Conservation (phyloP, 2,797 vertebrate species). For the Enteromius unitaeniatus region DNA sequence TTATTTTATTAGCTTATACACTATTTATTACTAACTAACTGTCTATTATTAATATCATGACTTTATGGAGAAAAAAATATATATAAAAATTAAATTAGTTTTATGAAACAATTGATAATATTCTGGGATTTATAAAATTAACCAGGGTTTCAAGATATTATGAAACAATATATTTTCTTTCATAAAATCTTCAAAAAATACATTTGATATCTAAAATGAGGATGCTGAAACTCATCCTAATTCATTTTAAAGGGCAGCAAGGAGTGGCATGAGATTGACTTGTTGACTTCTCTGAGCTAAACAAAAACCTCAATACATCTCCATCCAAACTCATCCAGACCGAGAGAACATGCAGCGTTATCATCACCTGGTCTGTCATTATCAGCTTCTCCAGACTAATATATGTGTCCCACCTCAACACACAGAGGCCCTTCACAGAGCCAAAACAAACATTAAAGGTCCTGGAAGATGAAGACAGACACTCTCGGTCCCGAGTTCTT, state of each 20-base stretch:
- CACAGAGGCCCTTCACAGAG: background rate
- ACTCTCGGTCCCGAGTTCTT: background rate
- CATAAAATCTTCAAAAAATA: no score
- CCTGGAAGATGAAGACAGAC: background rate
- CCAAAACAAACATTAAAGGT: constrained; percentile 43
- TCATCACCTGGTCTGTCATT: constrained; percentile 16
- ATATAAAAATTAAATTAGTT: no score
- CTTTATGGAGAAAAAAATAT: no score
- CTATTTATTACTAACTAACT: no score
- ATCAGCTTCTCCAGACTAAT: constrained; percentile 1
- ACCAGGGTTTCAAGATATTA: no score
- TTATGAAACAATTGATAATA: no score
- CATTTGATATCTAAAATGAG: background rate
- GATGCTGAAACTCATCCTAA: background rate
- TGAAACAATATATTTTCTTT: no score
- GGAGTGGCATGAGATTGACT: background rate
- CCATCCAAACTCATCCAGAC: background rate
- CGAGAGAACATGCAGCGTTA: background rate
- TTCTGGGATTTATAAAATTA: no score
- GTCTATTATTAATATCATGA: no score
- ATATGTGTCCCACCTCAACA: background rate
- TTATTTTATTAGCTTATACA: no score
- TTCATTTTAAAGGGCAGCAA: background rate
- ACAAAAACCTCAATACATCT: background rate
- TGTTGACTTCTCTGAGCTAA: background rate